Conservation (phyloP, 2,888 invertebrate genomes). For the Colletes collaris region DNA sequence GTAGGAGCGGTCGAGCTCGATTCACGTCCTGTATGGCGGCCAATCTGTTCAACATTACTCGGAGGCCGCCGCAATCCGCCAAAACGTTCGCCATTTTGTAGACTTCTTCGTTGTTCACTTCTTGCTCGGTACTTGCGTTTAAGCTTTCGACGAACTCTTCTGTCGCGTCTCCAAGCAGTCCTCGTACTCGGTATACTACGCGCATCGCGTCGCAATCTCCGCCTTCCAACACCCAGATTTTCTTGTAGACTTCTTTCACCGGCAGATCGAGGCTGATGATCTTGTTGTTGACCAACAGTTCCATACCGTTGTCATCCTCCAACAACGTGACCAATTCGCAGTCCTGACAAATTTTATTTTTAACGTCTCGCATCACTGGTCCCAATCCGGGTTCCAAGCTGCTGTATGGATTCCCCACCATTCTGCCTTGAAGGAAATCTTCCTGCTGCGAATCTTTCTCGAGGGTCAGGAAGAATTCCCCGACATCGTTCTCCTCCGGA, state of each 20-base stretch:
- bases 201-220: constrained; percentile 98
- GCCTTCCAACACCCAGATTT: constrained; percentile 92
- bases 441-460: constrained; percentile 99
- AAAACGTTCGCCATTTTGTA: constrained; percentile 95
- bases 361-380: constrained; percentile 98
- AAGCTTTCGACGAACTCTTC: constrained; percentile 99
- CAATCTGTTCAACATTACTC: constrained; percentile 93
- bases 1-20: constrained; percentile 93
- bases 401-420: constrained; percentile 99
- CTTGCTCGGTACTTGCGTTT: constrained; percentile 92
- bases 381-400: constrained; percentile 97
- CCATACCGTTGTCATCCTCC: constrained; percentile 99
- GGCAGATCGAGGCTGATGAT: constrained; percentile 98
- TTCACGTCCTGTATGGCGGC: constrained; percentile 93
- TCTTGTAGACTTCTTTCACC: constrained; percentile 93
- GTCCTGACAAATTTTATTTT: constrained; percentile 99
- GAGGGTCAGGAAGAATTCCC: constrained; percentile 97
- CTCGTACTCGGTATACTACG: constrained; percentile 98
- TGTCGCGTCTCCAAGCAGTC: constrained; percentile 98
- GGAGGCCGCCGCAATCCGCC: constrained; percentile 90
- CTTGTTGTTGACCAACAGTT: constrained; percentile 97
- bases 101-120: constrained; percentile 96
- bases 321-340: constrained; percentile 98
- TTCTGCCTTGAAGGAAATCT: constrained; percentile 98
- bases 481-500: constrained; percentile 98